A percentile compares a stretch with the other conserved stretches of the same genome.
Evolutionary conservation across 2,888 invertebrate genomes (phyloP).

Genomic region (Flabesymbios commensalis): DNA sequence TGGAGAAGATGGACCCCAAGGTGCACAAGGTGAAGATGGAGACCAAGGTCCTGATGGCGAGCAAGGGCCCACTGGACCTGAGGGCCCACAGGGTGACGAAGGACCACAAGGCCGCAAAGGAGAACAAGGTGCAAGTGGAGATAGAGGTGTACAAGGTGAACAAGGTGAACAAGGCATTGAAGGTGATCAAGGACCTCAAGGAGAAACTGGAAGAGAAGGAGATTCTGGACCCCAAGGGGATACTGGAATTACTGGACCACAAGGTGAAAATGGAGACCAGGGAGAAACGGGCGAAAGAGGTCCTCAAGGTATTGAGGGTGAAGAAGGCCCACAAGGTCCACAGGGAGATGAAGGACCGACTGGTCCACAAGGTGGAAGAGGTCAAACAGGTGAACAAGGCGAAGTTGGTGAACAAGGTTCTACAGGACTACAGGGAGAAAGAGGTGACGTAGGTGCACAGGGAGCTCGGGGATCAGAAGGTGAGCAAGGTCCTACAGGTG

Average conservation of each 20-base stretch:
- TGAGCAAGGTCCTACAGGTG: not conserved
- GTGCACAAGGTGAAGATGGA: not conserved
- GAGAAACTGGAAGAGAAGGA: too few species aligned
- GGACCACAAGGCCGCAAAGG: constrained; percentile 12
- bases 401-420: constrained; percentile 23
- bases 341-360: constrained; percentile 20
- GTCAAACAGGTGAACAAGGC: constrained; percentile 23
- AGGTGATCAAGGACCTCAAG: not conserved
- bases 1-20: not conserved
- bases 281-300: not conserved
- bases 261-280: not conserved
- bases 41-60: not conserved
- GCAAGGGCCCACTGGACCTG: constrained; percentile 1
- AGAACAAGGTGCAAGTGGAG: too few species aligned
- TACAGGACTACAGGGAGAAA: constrained; percentile 13
- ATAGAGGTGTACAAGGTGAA: too few species aligned
- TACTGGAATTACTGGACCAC: constrained; percentile 8
- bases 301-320: constrained; percentile 22
- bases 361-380: constrained; percentile 27
- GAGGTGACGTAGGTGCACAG: constrained; percentile 2
- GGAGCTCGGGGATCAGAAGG: constrained; percentile 13
- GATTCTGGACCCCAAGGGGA: constrained; percentile 13
- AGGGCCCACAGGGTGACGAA: not conserved
- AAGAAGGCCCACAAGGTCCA: constrained; percentile 10
- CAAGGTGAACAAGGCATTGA: too few species aligned